Evolutionary conservation across 2,113 vertebrate genomes (phyloP), one percentile per base, ranked within the genome.

Genomic region (Oreochromis aureus): DNA sequence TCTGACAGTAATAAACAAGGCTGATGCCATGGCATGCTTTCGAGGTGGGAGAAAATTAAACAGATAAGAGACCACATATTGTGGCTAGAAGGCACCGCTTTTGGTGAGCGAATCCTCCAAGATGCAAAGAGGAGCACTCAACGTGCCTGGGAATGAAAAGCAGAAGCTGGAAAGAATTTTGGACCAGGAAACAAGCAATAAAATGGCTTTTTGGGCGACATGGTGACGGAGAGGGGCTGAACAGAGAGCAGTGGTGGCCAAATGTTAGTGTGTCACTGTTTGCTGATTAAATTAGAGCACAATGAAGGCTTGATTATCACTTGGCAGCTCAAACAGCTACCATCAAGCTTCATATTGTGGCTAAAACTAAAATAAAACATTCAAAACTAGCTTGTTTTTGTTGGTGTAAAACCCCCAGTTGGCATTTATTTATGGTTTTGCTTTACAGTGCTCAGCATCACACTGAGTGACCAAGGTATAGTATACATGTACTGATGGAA

Each of bases 1-100:
- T 90, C 88, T 78, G 92, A 87, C 89, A 46, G 53, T 93, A 94
- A 95, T 94, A 92, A 94, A 93, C 89, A 90, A 91, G 83, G 83
- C 86, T 36, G 90, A 94, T 92, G 92, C 90, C 41, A 36, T 18
- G 81, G 85, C 92, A 90, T 88, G 89, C 86, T 86, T 87, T 90
- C 46, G 54, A 83, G 86, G 85, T 87, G 86, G 79, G 84, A 89
- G 92, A 86, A 92, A 94, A 93, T 91, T 89, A 92, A 92, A 93
- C 84, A 46, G 91, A 93, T 92, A 90, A 89, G 87, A 93, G 86
- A 58, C 66, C 2, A 18, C 66, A 53, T 32, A 59, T 88, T 51
- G 61, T 63, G 81, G 32, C 63, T 56, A 53, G 41, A 58, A 82
- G 80, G 69, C 51, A 2, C 24, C 5, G 12, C 87, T 84, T 86